Evolutionary conservation across 2,113 vertebrate genomes (phyloP).

Genomic region (Semnopithecus entellus): DNA sequence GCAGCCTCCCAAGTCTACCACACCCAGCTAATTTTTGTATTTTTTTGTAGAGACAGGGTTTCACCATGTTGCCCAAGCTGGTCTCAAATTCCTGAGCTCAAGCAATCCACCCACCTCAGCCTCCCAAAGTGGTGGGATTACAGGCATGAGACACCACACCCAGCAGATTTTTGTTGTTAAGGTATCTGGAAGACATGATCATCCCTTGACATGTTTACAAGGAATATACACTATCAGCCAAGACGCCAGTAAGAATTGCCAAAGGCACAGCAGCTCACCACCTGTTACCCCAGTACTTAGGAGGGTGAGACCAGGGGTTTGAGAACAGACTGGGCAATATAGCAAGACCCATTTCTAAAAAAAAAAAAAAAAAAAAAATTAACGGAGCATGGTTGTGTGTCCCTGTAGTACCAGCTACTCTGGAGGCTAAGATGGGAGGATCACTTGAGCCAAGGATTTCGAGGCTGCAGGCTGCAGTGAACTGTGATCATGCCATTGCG

Average conservation of each 20-base stretch:
- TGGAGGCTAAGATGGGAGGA: too few relatives aligned
- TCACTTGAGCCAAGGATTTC: too few relatives aligned
- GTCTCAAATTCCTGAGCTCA: not conserved
- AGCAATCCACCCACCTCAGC: not conserved
- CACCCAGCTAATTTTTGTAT: not conserved
- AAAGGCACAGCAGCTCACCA: not conserved
- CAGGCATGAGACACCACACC: not conserved
- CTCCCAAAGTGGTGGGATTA: not conserved
- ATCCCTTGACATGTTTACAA: not conserved
- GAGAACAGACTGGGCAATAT: too few relatives aligned
- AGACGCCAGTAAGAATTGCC: not conserved
- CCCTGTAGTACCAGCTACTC: too few relatives aligned
- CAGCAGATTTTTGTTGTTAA: not conserved
- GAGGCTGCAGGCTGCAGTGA: too few relatives aligned
- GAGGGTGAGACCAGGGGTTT: too few relatives aligned
- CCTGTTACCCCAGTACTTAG: too few relatives aligned
- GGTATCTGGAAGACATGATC: not conserved
- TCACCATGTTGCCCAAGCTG: not conserved
- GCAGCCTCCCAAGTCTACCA: not conserved
- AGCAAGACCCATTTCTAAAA: too few relatives aligned
- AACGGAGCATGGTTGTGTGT: too few relatives aligned
- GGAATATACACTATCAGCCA: not conserved
- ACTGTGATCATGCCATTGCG: too few relatives aligned
- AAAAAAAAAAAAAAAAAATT: too few relatives aligned
- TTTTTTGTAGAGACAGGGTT: not conserved